Conservation (phyloP, 2,113 vertebrate genomes). For the Callionymus lyra region DNA sequence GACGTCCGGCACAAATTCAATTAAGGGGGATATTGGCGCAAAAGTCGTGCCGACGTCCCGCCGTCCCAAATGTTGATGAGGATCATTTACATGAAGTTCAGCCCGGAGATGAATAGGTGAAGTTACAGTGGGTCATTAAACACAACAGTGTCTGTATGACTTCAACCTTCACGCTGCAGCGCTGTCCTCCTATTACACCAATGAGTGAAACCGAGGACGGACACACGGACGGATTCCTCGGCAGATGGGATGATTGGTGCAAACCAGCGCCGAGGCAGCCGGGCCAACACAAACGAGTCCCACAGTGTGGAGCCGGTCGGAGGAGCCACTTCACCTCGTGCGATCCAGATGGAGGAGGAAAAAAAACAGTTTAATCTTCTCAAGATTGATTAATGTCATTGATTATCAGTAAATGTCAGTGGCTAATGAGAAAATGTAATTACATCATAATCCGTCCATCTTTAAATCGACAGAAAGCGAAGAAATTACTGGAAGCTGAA, state of each 20-base stretch:
- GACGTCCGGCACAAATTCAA: no score
- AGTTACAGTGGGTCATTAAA: constrained; percentile 59
- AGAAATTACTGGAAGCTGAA: no score
- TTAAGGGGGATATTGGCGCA: no score
- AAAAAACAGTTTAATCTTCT: neutral
- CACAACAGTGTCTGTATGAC: constrained; percentile 40
- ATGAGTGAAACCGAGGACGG: constrained; percentile 42
- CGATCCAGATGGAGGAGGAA: neutral
- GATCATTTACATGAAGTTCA: constrained; percentile 29
- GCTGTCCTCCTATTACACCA: constrained; percentile 20
- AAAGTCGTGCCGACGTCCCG: no score
- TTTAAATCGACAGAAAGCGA: neutral
- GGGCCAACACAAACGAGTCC: constrained; percentile 16
- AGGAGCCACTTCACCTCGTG: constrained; percentile 7
- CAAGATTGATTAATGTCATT: neutral
- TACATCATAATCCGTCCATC: constrained; percentile 2
- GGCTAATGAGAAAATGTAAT: no score
- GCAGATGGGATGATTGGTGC: constrained; percentile 44
- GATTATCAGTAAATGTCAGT: no score
- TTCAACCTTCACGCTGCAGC: constrained; percentile 58
- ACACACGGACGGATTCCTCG: constrained; percentile 39
- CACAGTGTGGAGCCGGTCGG: constrained; percentile 4
- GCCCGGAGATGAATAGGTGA: constrained; percentile 52
- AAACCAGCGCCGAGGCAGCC: constrained; percentile 12
- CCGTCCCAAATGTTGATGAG: constrained; percentile 3